phyloP scores from a whole-genome alignment of 2,888 invertebrate species.

The Luperina testacea region DNA sequence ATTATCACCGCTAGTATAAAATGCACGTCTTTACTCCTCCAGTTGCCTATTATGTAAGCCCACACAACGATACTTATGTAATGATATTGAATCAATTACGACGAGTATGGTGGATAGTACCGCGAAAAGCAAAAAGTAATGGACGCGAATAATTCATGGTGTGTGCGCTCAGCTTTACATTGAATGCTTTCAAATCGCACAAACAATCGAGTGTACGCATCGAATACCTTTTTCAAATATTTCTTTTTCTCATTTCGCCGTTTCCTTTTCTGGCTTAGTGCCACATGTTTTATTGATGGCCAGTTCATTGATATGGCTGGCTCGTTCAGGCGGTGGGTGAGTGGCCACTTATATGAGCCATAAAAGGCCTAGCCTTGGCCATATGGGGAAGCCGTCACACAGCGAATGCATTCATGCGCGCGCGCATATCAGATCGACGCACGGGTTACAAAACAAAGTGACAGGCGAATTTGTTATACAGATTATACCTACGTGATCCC shows the following conservation, averaged over 20 bases:
- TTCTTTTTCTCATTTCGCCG: slow-evolving; percentile 89
- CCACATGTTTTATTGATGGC: slow-evolving; percentile 90
- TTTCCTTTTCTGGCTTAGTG: slow-evolving; percentile 89
- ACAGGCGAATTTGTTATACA: slow-evolving; percentile 78
- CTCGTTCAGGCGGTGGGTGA: slow-evolving; percentile 89
- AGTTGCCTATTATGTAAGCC: slow-evolving; percentile 69
- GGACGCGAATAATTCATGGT: slow-evolving; percentile 83
- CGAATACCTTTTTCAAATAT: slow-evolving; percentile 87
- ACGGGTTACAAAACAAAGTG: slow-evolving; percentile 83
- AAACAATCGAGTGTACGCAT: slow-evolving; percentile 86
- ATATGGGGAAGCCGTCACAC: slow-evolving; percentile 88
- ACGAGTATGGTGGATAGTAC: slow-evolving; percentile 75
- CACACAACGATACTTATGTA: slow-evolving; percentile 81
- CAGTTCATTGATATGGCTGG: slow-evolving; percentile 90
- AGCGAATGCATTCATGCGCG: slow-evolving; percentile 88
- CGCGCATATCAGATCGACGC: slow-evolving; percentile 86
- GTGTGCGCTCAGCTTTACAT: slow-evolving; percentile 84
- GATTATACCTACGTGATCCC: slow-evolving; percentile 67
- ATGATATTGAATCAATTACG: slow-evolving; percentile 80
- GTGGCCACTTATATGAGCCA: slow-evolving; percentile 89
- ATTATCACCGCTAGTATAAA: slow-evolving; percentile 52
- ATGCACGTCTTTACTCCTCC: slow-evolving; percentile 52
- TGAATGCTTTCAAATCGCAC: slow-evolving; percentile 87
- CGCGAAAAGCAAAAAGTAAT: slow-evolving; percentile 72
- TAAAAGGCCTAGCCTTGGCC: slow-evolving; percentile 89